Evolutionary conservation across 2,113 vertebrate genomes (phyloP), one percentile per base, ranked within the genome.

Genomic region (Ranitomeya variabilis): DNA sequence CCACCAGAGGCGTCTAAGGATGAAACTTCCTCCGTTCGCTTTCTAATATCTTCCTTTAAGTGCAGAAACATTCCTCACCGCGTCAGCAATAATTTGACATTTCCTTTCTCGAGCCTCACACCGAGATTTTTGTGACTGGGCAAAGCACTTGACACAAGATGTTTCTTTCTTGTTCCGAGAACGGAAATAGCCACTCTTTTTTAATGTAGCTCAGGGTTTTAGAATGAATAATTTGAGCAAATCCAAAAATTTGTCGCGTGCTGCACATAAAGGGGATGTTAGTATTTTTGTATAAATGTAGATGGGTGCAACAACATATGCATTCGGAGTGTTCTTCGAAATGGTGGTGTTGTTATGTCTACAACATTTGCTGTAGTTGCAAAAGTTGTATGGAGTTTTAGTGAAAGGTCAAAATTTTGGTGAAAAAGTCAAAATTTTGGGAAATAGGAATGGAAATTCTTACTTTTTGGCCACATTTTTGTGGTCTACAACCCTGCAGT

Each of bases 21-120:
- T 57, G 55, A 74, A 77, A 55, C 64, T 55, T 85, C 23, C 57
- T 62, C 31, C 51, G 55, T 21, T 37, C 18, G 69, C 26, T 74
- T 64, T 74, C 69, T 86, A 62, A 86, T 86, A 31, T 77, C 71
- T 64, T 51, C 59, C 5, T 12, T 86, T 76, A 77, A 71, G 11
- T 77, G 19, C 26, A 86, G 71, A 21, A 54, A 31, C 69, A 31
- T 37, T 74, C 18, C 84, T 86, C 23, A 3, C 71, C 13, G 31
- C 37, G 14, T 86, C 84, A 77, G 71, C 71, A 9, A 10, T 45
- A 59, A 86, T 77, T 86, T 77, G 71, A 86, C 55, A 51, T 76
- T 73, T 74, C 71, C 26, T 31, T 86, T 86, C 26, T 76, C 54
- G n/a, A 77, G 64, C 26, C 51, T 2, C 71, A 62, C 57, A 21